phyloP scores from a whole-genome alignment of 1,140 invertebrate genomes.

The Magallana gigas region DNA sequence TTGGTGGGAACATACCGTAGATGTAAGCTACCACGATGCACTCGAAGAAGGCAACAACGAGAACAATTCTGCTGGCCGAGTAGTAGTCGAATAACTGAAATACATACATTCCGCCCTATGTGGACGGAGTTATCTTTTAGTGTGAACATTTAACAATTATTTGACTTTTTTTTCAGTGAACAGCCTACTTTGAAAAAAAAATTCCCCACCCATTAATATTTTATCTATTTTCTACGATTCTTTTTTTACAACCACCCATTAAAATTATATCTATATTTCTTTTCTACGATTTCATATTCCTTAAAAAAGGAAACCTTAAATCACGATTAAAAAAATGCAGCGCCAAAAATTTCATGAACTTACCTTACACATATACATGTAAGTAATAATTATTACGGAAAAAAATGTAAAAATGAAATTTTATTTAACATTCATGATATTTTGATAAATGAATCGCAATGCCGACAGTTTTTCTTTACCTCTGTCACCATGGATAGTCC shows the following conservation, averaged over 20 bases:
- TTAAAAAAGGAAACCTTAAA: too few species aligned
- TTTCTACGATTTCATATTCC: too few species aligned
- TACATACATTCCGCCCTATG: slow-evolving; percentile 86
- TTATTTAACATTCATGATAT: not conserved
- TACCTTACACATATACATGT: not conserved
- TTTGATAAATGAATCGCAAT: not conserved
- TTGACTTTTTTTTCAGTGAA: slow-evolving; percentile 14
- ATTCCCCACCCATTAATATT: slow-evolving; percentile 6
- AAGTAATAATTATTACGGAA: not conserved
- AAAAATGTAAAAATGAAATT: not conserved
- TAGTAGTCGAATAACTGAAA: slow-evolving; percentile 88
- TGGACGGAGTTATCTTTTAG: slow-evolving; percentile 61
- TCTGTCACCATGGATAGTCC: slow-evolving; percentile 87
- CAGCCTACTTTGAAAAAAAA: slow-evolving; percentile 10
- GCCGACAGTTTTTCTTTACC: slow-evolving; percentile 78
- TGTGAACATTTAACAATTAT: slow-evolving; percentile 38
- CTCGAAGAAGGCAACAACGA: slow-evolving; percentile 87
- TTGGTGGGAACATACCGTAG: slow-evolving; percentile 82
- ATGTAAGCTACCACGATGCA: slow-evolving; percentile 87
- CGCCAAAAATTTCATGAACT: not conserved
- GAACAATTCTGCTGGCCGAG: slow-evolving; percentile 85
- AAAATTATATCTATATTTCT: not conserved
- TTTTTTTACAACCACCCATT: not conserved
- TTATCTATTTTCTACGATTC: not conserved
- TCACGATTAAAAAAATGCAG: not conserved